These are phyloP conservation scores for Drosophila picticornis DNA, from an alignment of 2,888 invertebrate species.

Conservation along the genomic window DNA sequence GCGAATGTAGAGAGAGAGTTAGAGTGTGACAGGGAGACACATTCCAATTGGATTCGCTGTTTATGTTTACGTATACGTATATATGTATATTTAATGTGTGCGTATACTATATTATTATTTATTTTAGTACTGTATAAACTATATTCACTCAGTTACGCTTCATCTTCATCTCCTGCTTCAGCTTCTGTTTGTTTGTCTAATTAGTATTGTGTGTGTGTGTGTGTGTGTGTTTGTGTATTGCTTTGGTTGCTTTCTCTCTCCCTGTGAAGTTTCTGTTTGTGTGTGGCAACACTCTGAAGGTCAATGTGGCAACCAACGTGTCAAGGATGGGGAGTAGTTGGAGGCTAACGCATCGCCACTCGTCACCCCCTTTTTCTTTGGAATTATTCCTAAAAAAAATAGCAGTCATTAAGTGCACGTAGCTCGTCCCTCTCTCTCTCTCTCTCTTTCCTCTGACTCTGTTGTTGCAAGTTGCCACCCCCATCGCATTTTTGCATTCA, in stretches of 20 bases:
- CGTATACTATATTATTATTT: constrained; percentile 27
- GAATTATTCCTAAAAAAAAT: background rate
- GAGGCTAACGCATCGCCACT: background rate
- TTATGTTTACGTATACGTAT: constrained; percentile 27
- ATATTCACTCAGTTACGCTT: constrained; percentile 5
- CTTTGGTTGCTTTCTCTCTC: background rate
- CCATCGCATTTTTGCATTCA: background rate
- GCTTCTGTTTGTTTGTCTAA: constrained; percentile 65
- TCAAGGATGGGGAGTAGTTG: background rate
- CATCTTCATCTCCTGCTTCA: constrained; percentile 10
- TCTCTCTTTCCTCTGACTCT: no score
- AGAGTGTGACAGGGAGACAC: background rate
- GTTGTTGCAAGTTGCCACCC: constrained; percentile 20
- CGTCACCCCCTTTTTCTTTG: background rate
- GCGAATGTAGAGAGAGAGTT: background rate
- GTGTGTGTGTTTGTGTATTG: no score
- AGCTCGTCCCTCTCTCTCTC: constrained; percentile 22
- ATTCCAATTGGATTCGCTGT: constrained; percentile 30
- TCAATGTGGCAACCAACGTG: constrained; percentile 4
- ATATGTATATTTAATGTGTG: background rate
- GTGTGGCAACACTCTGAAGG: constrained; percentile 10
- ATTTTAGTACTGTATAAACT: constrained; percentile 51
- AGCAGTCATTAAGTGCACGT: constrained; percentile 31
- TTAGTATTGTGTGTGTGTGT: constrained; percentile 48
- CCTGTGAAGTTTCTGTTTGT: background rate